These are phyloP conservation scores for Umimayanthus kanabou DNA, from an alignment of 92 coral and sea anemone genomes.

Conservation along the genomic window DNA sequence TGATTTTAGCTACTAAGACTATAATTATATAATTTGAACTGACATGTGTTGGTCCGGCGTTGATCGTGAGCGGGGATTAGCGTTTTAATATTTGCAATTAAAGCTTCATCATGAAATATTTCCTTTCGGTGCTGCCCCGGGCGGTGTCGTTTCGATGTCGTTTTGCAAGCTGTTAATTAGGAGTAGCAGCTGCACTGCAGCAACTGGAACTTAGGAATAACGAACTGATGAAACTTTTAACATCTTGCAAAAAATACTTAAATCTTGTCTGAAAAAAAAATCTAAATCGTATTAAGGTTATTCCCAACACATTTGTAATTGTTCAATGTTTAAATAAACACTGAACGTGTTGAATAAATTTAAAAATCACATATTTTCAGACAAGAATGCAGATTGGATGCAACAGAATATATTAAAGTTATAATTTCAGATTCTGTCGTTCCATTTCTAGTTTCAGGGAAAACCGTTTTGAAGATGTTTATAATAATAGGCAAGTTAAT, in stretches of 20 bases:
- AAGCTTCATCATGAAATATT: constrained; percentile 17
- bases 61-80: constrained; percentile 29
- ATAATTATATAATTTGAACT: constrained; percentile 23
- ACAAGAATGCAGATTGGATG: too few relatives aligned
- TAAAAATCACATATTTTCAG: too few relatives aligned
- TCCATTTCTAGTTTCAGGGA: constrained; percentile 1
- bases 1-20: not conserved
- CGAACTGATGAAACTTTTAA: not conserved
- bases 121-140: constrained; percentile 28
- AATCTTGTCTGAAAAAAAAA: not conserved
- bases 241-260: not conserved
- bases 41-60: constrained; percentile 1
- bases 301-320: too few relatives aligned
- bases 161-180: not conserved
- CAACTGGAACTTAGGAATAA: not conserved
- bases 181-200: not conserved
- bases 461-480: not conserved
- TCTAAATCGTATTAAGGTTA: not conserved
- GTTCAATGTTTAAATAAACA: not conserved
- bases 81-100: constrained; percentile 38
- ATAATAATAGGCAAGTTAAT: not conserved
- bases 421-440: not conserved
- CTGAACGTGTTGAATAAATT: too few relatives aligned
- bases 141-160: not conserved
- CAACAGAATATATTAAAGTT: too few relatives aligned